Evolutionary conservation across 1,140 invertebrate species (phyloP), one percentile per base, ranked within the genome.

Genomic region (Ceratina australensis): DNA sequence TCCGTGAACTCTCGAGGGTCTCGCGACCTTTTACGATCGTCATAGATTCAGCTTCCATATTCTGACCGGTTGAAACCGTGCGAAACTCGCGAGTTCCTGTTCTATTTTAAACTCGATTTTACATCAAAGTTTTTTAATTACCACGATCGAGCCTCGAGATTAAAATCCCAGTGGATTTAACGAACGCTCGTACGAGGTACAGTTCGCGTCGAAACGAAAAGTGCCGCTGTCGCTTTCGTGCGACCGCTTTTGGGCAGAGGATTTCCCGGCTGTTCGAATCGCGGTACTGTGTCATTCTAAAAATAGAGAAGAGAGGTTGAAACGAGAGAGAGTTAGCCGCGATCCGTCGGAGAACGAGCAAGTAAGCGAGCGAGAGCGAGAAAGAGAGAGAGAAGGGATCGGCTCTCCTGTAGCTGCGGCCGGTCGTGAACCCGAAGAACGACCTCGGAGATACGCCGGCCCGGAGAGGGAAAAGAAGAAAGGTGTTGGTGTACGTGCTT

Each of bases 281-380:
- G 85, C 89, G 88, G 85, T 88, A 92, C 88, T 91, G 90, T 91
- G 90, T 92, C 89, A 91, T 89, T 89, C 91, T 92, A 92, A 91
- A 92, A 92, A 92, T 92, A 91, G 86, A 81, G 77, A 42, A 42
- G 77, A 91, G 86, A 86, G 78, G 79, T 85, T 85, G 81, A 87
- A 90, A 85, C 56, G 83, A 85, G 82, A 78, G 75, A 78, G 59
- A 42, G 33, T 42, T 71, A 77, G 75, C 67, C 67, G 52, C 50
- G 65, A 79, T 64, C 79, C 57, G 65, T 42, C 33, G 42, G 47
- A 75, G 66, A 74, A 42, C 74, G 74, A 80, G 33, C n/a, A n/a
- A 42, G 33, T 8, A 42, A 42, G 33, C 7, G 33, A 90, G 84
- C 49, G 83, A 85, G 82, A 78, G 75, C 7, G 8, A 78, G 59